Evolutionary conservation across 2,888 invertebrate genomes (phyloP).

Genomic region (Eupithecia inturbata): DNA sequence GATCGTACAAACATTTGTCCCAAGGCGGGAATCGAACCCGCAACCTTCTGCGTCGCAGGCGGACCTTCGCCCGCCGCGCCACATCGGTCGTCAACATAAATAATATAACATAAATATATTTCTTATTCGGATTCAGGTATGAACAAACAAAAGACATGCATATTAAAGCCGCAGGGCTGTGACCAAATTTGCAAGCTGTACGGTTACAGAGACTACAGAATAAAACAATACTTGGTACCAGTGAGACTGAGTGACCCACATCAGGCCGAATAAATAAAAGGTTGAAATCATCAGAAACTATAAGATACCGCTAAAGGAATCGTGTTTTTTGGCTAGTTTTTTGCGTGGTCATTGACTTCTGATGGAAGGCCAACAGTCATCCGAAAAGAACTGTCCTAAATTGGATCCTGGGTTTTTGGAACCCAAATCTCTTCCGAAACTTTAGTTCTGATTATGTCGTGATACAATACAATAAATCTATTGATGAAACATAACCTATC

Average conservation of each 20-base stretch:
- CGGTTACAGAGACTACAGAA: neutral
- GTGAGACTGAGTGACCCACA: conserved; percentile 66
- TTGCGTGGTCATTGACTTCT: conserved; percentile 37
- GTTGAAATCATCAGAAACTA: conserved; percentile 42
- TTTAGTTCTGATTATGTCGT: neutral
- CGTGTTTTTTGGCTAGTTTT: conserved; percentile 27
- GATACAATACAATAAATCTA: neutral
- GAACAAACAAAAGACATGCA: neutral
- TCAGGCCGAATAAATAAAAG: conserved; percentile 38
- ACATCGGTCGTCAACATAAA: no score
- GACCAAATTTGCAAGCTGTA: neutral
- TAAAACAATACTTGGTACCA: conserved; percentile 60
- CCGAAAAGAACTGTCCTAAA: neutral
- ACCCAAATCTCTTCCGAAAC: neutral
- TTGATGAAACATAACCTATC: neutral
- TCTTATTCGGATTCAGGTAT: neutral
- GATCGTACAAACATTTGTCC: no score
- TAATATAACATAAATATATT: no score
- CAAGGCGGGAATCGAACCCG: no score
- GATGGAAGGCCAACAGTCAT: conserved; percentile 9
- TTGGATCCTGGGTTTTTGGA: neutral
- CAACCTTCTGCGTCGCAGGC: no score
- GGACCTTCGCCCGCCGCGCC: no score
- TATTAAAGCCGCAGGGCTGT: neutral
- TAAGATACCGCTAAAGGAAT: conserved; percentile 49